Conservation (phyloP, 2,888 invertebrate genomes). For the Rhodophaea formosa region DNA sequence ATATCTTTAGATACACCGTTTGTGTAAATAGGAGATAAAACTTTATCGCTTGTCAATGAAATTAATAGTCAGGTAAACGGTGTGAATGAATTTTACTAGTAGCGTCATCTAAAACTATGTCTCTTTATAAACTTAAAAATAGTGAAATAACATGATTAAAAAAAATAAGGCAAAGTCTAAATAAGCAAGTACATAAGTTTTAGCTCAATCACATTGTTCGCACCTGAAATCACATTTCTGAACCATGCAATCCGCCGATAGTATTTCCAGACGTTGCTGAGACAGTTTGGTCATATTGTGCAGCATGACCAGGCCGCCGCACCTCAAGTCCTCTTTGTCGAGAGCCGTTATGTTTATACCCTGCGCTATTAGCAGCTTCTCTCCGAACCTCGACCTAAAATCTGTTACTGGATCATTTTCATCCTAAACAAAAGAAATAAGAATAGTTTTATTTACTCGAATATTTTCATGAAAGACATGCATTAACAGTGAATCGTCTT, state of each 20-base stretch:
- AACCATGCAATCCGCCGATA: conserved; percentile 87
- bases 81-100: background rate
- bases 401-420: conserved; percentile 88
- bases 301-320: conserved; percentile 86
- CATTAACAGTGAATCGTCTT: no score
- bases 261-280: conserved; percentile 78
- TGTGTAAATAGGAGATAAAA: conserved; percentile 48
- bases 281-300: conserved; percentile 84
- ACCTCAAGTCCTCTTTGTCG: conserved; percentile 87
- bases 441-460: no score
- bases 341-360: conserved; percentile 88
- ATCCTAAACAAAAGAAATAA: conserved; percentile 57
- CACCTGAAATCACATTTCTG: conserved; percentile 87
- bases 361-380: conserved; percentile 82
- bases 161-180: no score
- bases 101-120: no score
- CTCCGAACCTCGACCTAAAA: conserved; percentile 86
- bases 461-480: no score
- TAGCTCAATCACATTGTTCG: background rate
- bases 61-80: background rate
- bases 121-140: no score
- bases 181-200: no score
- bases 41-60: conserved; percentile 32
- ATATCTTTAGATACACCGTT: conserved; percentile 45
- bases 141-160: no score